These are phyloP conservation scores for Parauchenoglanis ngamensis DNA, from an alignment of 2,797 vertebrate species.

Conservation along the genomic window DNA sequence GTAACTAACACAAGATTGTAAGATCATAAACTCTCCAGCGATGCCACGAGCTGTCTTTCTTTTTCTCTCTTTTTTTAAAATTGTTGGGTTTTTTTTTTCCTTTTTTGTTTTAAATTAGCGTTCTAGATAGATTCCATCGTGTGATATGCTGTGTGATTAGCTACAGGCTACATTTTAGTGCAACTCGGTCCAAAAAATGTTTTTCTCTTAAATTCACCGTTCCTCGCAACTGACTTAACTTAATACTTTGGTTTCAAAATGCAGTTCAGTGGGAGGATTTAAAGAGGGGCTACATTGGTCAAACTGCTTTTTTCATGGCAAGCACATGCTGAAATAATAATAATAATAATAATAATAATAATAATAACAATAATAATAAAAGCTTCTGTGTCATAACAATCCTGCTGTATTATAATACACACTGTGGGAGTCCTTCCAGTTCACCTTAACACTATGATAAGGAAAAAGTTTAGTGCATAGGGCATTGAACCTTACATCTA, in stretches of 20 bases:
- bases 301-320: constrained; percentile 85
- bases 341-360: constrained; percentile 48
- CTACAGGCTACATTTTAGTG: constrained; percentile 89
- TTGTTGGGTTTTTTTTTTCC: constrained; percentile 62
- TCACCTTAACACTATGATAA: constrained; percentile 78
- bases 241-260: constrained; percentile 88
- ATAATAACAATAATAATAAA: constrained; percentile 52
- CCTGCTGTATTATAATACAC: constrained; percentile 67
- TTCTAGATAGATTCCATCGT: constrained; percentile 82
- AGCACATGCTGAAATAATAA: constrained; percentile 84
- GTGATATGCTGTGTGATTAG: constrained; percentile 76
- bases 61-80: constrained; percentile 66
- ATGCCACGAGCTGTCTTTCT: constrained; percentile 74
- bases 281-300: constrained; percentile 84
- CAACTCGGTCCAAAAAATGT: constrained; percentile 88
- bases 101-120: constrained; percentile 79
- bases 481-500: constrained; percentile 70
- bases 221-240: constrained; percentile 61
- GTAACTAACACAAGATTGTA: constrained; percentile 88
- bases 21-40: constrained; percentile 82
- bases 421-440: constrained; percentile 79
- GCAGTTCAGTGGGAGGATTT: constrained; percentile 80
- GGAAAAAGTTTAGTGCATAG: constrained; percentile 87
- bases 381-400: constrained; percentile 81
- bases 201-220: neutral